Evolutionary conservation across 2,113 vertebrate species (phyloP).

Genomic region (Alosa alosa): DNA sequence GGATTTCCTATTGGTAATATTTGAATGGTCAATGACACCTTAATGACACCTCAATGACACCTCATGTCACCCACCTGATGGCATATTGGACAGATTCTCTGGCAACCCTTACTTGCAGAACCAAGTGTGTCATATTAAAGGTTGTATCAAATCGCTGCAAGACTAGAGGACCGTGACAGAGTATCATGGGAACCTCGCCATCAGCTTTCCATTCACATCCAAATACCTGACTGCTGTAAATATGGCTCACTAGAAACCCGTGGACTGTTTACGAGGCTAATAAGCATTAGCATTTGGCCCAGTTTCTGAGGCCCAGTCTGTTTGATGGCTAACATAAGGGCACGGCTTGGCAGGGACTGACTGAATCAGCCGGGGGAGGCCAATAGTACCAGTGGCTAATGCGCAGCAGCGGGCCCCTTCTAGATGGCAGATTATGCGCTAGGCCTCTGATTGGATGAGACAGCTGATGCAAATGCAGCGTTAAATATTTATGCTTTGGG

Average conservation of each 20-base stretch:
- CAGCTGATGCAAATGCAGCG: slow-evolving; percentile 49
- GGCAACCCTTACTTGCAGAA: background rate
- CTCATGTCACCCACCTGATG: background rate
- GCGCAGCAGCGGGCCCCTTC: background rate
- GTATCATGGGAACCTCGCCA: background rate
- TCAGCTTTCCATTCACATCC: background rate
- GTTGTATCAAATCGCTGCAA: background rate
- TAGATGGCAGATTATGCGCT: slow-evolving; percentile 24
- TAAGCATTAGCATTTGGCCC: background rate
- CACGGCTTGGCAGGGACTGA: background rate
- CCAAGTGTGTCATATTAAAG: background rate
- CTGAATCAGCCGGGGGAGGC: background rate
- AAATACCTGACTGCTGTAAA: background rate
- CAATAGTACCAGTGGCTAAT: background rate
- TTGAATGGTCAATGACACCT: background rate
- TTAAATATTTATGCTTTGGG: slow-evolving; percentile 47
- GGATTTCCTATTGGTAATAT: too few species aligned
- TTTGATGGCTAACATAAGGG: background rate
- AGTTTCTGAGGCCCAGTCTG: background rate
- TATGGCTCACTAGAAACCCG: background rate
- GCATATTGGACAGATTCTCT: background rate
- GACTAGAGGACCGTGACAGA: background rate
- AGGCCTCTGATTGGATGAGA: slow-evolving; percentile 42
- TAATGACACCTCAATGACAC: background rate
- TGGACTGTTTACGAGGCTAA: background rate